Percentiles rank a stretch among this genome's conserved stretches.
Evolutionary conservation across 2,797 vertebrate species (phyloP).

Genomic region (Rhadinocentrus ornatus): DNA sequence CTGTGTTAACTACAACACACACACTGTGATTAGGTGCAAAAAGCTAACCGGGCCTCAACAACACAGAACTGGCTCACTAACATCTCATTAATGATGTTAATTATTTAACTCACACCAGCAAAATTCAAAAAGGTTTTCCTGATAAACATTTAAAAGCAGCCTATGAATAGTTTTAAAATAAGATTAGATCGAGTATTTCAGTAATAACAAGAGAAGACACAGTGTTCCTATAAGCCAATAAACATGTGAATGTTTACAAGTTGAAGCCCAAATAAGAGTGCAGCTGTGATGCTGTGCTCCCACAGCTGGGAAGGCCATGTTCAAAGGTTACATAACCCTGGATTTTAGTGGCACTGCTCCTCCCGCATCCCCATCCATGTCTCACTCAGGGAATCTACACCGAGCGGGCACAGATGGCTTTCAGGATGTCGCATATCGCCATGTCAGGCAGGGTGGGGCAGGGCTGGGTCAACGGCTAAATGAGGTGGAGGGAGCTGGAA

Average conservation of each 20-base stretch:
- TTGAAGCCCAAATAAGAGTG: not conserved
- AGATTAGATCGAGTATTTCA: too few species aligned
- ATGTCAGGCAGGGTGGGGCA: conserved; percentile 22
- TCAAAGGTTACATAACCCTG: conserved; percentile 67
- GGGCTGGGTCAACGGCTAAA: conserved; percentile 10
- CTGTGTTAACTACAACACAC: conserved; percentile 41
- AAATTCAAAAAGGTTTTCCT: not conserved
- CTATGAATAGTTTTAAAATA: not conserved
- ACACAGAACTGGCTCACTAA: not conserved
- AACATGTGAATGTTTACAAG: not conserved
- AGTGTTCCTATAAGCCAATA: not conserved
- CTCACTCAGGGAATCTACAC: conserved; percentile 2
- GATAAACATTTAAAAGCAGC: not conserved
- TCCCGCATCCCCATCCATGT: conserved; percentile 22
- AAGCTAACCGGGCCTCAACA: conserved; percentile 33
- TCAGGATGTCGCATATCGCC: conserved; percentile 18
- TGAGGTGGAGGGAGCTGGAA: conserved; percentile 18
- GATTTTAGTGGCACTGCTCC: conserved; percentile 41
- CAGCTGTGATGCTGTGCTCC: conserved; percentile 33
- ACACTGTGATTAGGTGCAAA: conserved; percentile 34
- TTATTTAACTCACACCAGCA: not conserved
- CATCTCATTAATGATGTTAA: not conserved
- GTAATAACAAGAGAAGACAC: too few species aligned
- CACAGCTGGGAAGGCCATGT: conserved; percentile 29
- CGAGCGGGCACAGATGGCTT: conserved; percentile 67